Percentiles rank a stretch among this genome's conserved stretches.
phyloP scores from a whole-genome alignment of 2,888 invertebrate species.

The Drosophila borealis region DNA sequence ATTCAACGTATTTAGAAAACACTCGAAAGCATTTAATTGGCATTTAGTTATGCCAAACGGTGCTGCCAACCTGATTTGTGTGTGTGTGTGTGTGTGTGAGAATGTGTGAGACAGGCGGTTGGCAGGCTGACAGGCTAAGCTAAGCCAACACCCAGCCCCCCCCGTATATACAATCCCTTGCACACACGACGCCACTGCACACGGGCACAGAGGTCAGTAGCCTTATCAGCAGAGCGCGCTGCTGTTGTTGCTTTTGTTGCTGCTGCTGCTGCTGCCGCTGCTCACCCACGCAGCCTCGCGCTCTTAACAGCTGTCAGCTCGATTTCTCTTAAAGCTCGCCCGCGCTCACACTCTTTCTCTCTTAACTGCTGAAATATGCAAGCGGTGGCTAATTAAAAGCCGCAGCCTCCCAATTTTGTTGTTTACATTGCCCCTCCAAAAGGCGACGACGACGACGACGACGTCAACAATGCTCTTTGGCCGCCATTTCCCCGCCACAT shows the following conservation, averaged over 20 bases:
- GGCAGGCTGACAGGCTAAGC: slow-evolving; percentile 26
- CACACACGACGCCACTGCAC: slow-evolving; percentile 65
- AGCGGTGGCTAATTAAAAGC: slow-evolving; percentile 83
- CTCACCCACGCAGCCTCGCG: slow-evolving; percentile 50
- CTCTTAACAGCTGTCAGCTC: slow-evolving; percentile 19
- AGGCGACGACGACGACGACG: neutral
- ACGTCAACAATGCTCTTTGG: slow-evolving; percentile 14
- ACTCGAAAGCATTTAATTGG: slow-evolving; percentile 68
- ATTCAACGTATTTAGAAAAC: slow-evolving; percentile 78
- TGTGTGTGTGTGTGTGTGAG: slow-evolving; percentile 11
- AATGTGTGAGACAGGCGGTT: slow-evolving; percentile 6
- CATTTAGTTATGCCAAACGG: slow-evolving; percentile 38
- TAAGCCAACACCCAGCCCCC: slow-evolving; percentile 11
- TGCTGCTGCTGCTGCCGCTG: slow-evolving; percentile 4
- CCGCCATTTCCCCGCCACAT: slow-evolving; percentile 38
- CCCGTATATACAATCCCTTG: slow-evolving; percentile 15
- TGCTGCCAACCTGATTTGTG: slow-evolving; percentile 56
- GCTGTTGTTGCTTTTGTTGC: slow-evolving; percentile 18
- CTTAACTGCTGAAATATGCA: slow-evolving; percentile 68
- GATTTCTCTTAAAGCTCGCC: slow-evolving; percentile 8
- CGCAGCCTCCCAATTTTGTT: slow-evolving; percentile 60
- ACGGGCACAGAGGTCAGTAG: slow-evolving; percentile 73
- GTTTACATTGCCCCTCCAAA: slow-evolving; percentile 72
- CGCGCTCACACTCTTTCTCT: slow-evolving; percentile 18
- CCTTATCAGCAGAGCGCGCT: slow-evolving; percentile 64